These are phyloP conservation scores for Trichogramma dendrolimi DNA, from an alignment of 2,888 invertebrate species.

Conservation along the genomic window DNA sequence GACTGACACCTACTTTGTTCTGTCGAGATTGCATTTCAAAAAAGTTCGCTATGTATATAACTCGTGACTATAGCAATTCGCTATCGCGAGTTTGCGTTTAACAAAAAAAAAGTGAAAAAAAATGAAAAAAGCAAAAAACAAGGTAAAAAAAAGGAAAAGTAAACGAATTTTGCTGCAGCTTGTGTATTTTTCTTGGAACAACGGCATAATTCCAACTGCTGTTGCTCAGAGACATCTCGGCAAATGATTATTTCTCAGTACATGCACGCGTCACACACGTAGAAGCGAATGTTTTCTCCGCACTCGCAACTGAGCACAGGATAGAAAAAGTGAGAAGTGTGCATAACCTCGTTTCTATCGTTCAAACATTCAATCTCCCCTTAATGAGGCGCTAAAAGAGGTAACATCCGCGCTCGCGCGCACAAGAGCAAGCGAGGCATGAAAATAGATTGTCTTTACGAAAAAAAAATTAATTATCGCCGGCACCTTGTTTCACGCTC, in stretches of 20 bases:
- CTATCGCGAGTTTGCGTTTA: neutral
- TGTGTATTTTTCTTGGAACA: constrained; percentile 1
- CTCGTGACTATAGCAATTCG: no score
- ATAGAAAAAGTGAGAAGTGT: neutral
- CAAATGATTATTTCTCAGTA: constrained; percentile 21
- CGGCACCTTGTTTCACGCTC: no score
- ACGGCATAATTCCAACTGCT: neutral
- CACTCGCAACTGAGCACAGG: no score
- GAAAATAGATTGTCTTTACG: no score
- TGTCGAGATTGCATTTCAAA: neutral
- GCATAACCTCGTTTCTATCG: constrained; percentile 24
- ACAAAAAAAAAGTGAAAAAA: neutral
- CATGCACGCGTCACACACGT: constrained; percentile 5
- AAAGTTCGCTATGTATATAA: neutral
- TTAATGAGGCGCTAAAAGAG: no score
- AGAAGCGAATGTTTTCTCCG: no score
- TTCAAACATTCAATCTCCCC: neutral
- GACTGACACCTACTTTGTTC: neutral
- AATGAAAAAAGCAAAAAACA: neutral
- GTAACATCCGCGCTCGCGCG: constrained; percentile 6
- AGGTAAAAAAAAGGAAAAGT: neutral
- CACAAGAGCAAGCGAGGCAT: constrained; percentile 11
- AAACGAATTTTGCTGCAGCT: neutral
- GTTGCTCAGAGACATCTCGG: neutral
- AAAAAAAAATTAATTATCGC: no score